Evolutionary conservation across 2,888 invertebrate genomes (phyloP).

Genomic region (Torymus auratus): DNA sequence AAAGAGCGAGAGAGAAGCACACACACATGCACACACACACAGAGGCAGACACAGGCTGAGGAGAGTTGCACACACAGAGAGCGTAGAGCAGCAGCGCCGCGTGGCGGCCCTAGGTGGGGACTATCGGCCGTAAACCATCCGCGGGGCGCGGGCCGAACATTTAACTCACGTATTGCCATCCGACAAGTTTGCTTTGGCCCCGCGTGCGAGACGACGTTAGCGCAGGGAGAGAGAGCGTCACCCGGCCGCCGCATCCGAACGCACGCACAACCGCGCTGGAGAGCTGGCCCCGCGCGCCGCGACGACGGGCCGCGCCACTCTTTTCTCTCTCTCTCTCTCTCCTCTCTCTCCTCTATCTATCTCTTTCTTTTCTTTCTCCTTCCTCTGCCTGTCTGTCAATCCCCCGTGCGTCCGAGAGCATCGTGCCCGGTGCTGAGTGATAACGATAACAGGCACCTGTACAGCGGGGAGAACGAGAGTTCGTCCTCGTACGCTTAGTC

Average conservation of each 20-base stretch:
- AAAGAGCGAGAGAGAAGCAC: too few species aligned
- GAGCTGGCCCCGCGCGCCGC: slow-evolving; percentile 23
- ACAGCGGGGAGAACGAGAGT: too few species aligned
- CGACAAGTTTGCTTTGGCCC: slow-evolving; percentile 77
- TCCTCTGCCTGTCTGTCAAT: slow-evolving; percentile 22
- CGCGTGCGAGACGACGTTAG: too few species aligned
- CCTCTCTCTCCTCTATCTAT: slow-evolving; percentile 25
- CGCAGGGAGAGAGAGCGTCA: slow-evolving; percentile 72
- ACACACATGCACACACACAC: too few species aligned
- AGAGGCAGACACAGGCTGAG: too few species aligned
- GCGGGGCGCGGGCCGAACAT: slow-evolving; percentile 74
- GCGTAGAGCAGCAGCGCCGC: slow-evolving; percentile 75
- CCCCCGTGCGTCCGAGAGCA: background rate
- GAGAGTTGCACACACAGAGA: slow-evolving; percentile 43
- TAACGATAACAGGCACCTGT: too few species aligned
- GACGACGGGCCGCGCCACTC: slow-evolving; percentile 39
- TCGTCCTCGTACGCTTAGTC: too few species aligned
- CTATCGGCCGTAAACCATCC: slow-evolving; percentile 80
- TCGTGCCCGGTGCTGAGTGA: background rate
- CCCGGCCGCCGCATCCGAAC: slow-evolving; percentile 41
- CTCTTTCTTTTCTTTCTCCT: slow-evolving; percentile 23
- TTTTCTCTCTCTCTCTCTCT: slow-evolving; percentile 37
- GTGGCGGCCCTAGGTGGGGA: slow-evolving; percentile 79
- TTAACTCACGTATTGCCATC: slow-evolving; percentile 78
- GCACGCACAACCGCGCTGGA: too few species aligned